Base-by-base conservation (phyloP, 2,888 invertebrate species). In the Andricus quercusramuli region DNA sequence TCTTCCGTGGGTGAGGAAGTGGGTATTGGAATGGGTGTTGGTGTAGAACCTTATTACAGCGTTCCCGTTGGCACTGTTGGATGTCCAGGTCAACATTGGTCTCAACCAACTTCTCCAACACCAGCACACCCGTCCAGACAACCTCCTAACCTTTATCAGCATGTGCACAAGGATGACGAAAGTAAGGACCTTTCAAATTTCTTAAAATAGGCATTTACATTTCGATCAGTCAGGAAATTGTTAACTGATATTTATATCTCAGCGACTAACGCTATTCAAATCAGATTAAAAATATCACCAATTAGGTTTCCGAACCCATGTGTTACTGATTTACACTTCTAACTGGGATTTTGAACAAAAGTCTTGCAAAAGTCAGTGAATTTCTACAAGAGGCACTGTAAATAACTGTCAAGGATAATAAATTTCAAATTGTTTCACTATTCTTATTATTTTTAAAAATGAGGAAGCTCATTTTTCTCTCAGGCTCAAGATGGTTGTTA, bases 1-100 rank as follows among this genome's bases (percentile, higher is more conserved):
- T 91, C 92, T 20, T 91, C 92, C 17, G 91, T 91, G 59, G 92
- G 92, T 67, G 90, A 90, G 67, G 91, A 91, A 83, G 91, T 90
- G 79, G 92, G 91, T 22, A 88, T 90, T 78, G 91, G 91, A 90
- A 95, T 96, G 87, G 95, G 97, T 89, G 96, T 97, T 82, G 97
- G 97, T 92, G 95, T 96, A 85, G 97, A 97, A 91, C 97, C 97
- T 0, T 97, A 97, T 93, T 97, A 97, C 92, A 97, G 97, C 92
- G 94, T 97, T 85, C 97, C 97, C 0, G 96, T 97, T 82, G 95
- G 95, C 80, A 92, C 91, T 66, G 88, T 89, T 64, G 92, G 91
- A 78, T 92, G 93, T 77, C 87, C 90, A 37, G 91, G 91, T n/a
- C 93, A 93, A 68, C 95, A 95, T 85, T 95, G 95, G 94, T 96